Base-by-base conservation (phyloP, 2,797 vertebrate genomes). In the Lepus townsendii region DNA sequence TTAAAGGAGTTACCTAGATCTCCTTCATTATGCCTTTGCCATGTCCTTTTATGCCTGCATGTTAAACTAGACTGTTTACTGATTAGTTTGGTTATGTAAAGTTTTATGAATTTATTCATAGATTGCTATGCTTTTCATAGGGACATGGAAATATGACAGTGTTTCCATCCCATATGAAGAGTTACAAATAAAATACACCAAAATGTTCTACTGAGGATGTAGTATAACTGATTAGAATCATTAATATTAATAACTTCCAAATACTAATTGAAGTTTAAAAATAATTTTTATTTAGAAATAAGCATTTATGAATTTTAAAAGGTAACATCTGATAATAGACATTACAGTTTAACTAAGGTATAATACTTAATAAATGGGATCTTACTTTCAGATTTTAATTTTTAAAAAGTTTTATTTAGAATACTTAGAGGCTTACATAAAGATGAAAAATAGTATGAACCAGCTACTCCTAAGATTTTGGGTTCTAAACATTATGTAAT, bases 31-130 rank as follows among this genome's bases (percentile, higher is more conserved):
- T 71, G 20, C 10, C 30, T 68, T 42, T 60, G 3, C n/a, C 63
- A 73, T 76, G 50, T 10, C 32, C 85, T 88, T 93, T 90, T 50
- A 90, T 80, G 62, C 80, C 89, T 71, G 66, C 57, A 72, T 87
- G 52, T 60, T 90, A 83, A 91, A 90, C 73, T 68, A 88, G 32
- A 68, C 57, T 84, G 57, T 5, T 87, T 91, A 52, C 71, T 89
- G 38, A 80, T 20, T 88, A 95, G 47, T 79, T 90, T 92, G 92
- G n/a, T 71, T 90, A 88, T 63, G 20, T 79, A 80, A 95, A 90
- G 35, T 85, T 92, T 94, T 90, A 88, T 73, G 5, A 91, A 92
- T 66, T 93, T 91, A 95, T 71, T 96, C 69, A 94, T 0, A 95
- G 20, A 52, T 32, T 27, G 92, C 77, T 47, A 89, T 35, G 38